Percentiles rank a stretch among this genome's conserved stretches.
These are phyloP conservation scores for Pseudoips prasinana DNA, from an alignment of 2,888 invertebrate species.

Conservation along the genomic window DNA sequence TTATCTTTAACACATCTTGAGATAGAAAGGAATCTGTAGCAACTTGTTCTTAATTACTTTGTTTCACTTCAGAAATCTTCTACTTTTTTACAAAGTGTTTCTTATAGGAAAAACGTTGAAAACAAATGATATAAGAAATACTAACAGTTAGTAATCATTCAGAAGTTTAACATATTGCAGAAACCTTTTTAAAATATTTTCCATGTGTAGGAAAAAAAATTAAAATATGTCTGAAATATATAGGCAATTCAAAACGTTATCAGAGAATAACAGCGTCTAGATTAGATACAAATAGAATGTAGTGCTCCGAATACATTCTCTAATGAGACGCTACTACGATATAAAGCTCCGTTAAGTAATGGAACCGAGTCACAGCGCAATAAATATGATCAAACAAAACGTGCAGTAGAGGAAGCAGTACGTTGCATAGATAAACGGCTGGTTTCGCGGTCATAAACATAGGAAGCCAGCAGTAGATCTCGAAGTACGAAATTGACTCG, in stretches of 20 bases:
- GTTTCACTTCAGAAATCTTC: too few species aligned
- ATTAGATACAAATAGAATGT: constrained; percentile 49
- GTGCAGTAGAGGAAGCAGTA: constrained; percentile 68
- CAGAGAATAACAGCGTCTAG: too few species aligned
- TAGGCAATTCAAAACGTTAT: constrained; percentile 40
- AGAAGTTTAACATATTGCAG: too few species aligned
- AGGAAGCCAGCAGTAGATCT: constrained; percentile 50
- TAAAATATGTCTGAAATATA: too few species aligned
- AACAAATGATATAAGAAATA: too few species aligned
- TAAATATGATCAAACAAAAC: constrained; percentile 76
- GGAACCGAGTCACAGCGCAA: constrained; percentile 51
- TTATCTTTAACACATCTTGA: constrained; percentile 43
- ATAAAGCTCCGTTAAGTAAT: constrained; percentile 62
- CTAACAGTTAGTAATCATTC: too few species aligned
- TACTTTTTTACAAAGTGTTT: too few species aligned
- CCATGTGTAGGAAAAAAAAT: too few species aligned
- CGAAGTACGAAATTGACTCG: constrained; percentile 63
- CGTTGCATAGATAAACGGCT: constrained; percentile 68
- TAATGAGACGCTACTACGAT: constrained; percentile 63
- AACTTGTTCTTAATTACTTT: constrained; percentile 6
- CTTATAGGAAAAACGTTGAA: too few species aligned
- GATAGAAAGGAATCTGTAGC: constrained; percentile 13
- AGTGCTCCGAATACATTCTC: constrained; percentile 53
- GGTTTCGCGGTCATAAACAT: constrained; percentile 58
- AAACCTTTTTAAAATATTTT: too few species aligned